These are phyloP conservation scores for Prolemur simus DNA, from an alignment of 2,113 vertebrate species.

Conservation along the genomic window DNA sequence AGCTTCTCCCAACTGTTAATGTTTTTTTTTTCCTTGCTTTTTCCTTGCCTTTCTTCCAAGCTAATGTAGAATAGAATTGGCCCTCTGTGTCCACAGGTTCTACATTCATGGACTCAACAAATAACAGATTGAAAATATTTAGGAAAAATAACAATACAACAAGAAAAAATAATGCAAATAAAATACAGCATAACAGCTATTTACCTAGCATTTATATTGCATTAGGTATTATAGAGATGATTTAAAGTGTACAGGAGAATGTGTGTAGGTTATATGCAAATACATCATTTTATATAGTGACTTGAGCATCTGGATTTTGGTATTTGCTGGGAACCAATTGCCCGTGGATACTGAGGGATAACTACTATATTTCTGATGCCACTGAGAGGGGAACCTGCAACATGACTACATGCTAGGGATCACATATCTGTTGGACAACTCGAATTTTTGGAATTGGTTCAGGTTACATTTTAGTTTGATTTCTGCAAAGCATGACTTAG, in stretches of 20 bases:
- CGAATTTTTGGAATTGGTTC: background rate
- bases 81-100: background rate
- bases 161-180: background rate
- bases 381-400: background rate
- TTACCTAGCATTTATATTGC: background rate
- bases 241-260: background rate
- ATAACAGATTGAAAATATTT: background rate
- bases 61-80: background rate
- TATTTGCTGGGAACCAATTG: background rate
- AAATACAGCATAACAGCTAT: background rate
- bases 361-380: background rate
- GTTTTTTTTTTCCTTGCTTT: too few species aligned
- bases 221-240: background rate
- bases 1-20: background rate
- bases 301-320: background rate
- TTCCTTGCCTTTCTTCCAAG: background rate
- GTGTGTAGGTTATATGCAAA: background rate
- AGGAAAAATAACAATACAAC: background rate
- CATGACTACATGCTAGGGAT: background rate
- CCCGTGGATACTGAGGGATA: background rate
- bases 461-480: conserved; percentile 20
- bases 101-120: background rate
- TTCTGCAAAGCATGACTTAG: background rate
- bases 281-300: background rate
- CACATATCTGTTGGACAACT: background rate